Base-by-base conservation (phyloP, 2,113 vertebrate genomes). In the Trichechus manatus region DNA sequence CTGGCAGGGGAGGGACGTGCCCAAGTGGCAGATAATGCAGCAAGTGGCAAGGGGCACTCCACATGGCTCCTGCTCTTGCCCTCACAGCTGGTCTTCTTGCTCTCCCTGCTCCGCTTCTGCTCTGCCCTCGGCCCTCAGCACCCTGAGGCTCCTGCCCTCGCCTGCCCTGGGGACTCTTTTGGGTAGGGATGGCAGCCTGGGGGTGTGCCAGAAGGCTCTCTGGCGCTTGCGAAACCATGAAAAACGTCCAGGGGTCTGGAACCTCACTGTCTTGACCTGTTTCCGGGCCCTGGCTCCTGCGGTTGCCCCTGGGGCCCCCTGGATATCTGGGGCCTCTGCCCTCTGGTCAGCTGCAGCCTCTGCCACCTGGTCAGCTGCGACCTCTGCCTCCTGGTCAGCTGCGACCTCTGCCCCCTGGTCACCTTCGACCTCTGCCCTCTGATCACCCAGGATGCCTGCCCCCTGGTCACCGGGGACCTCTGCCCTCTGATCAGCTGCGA, bases 251-350 rank as follows among this genome's bases (percentile, higher is more conserved):
- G 97, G 97, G 11, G 97, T 97, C 92, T 97, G 96, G 95, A 97
- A 98, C 90, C 97, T 97, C 39, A 97, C 97, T 33, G 97, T 96
- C 77, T 98, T 97, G 64, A 97, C 96, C 39, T 93, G 97, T 82
- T 97, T 98, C 66, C 2, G 87, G 70, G 84, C 23, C 47, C 53
- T 53, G 4, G 92, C 9, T 93, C 72, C 91, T 25, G 87, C 31
- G 39, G 39, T n/a, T 9, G 50, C 22, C n/a, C 83, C 86, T 4
- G 36, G 0, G 19, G 31, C 2, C 22, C 33, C 77, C 27, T 1
- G 39, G 17, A 75, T 31, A 79, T 85, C 75, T 36, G 47, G 15
- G 39, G 85, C 23, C 23, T 81, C 95, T 5, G 56, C 90, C 70
- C 66, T 77, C 44, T 11, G 94, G 59, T 15, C 27, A 31, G 11